phyloP scores from a whole-genome alignment of 2,113 vertebrate species.

The Pangasianodon hypophthalmus region DNA sequence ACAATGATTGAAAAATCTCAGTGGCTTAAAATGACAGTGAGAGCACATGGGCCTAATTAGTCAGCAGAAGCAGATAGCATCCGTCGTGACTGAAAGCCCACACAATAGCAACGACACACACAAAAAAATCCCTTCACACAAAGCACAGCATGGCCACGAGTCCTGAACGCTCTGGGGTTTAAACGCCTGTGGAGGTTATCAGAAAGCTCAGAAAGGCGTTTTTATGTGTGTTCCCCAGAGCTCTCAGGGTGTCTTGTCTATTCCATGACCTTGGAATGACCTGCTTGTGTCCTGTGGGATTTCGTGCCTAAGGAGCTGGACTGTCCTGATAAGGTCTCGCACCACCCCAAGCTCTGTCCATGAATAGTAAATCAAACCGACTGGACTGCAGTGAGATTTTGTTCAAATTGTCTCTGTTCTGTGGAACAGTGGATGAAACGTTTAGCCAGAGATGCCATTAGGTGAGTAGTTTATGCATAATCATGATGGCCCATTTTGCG shows the following conservation, averaged over 20 bases:
- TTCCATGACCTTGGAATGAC: conserved; percentile 40
- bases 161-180: not conserved
- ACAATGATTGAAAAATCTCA: conserved; percentile 16
- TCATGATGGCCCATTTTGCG: not conserved
- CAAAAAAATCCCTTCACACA: not conserved
- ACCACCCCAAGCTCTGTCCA: not conserved
- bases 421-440: not conserved
- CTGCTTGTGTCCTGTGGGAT: conserved; percentile 31
- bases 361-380: conserved; percentile 8
- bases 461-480: not conserved
- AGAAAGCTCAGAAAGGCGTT: conserved; percentile 5
- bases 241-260: conserved; percentile 21
- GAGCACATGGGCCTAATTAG: conserved; percentile 32
- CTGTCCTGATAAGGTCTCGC: conserved; percentile 27
- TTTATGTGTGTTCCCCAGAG: conserved; percentile 23
- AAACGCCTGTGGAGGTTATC: conserved; percentile 42
- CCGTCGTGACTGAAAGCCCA: conserved; percentile 27
- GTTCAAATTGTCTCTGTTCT: not conserved
- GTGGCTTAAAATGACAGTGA: conserved; percentile 2
- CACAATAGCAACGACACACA: conserved; percentile 16
- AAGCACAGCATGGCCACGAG: not conserved
- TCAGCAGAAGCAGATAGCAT: conserved; percentile 12
- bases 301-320: conserved; percentile 6
- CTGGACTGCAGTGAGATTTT: not conserved
- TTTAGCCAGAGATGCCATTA: not conserved